Evolutionary conservation across 2,797 vertebrate species (phyloP).

Genomic region (Chaetodon trifasciatus): DNA sequence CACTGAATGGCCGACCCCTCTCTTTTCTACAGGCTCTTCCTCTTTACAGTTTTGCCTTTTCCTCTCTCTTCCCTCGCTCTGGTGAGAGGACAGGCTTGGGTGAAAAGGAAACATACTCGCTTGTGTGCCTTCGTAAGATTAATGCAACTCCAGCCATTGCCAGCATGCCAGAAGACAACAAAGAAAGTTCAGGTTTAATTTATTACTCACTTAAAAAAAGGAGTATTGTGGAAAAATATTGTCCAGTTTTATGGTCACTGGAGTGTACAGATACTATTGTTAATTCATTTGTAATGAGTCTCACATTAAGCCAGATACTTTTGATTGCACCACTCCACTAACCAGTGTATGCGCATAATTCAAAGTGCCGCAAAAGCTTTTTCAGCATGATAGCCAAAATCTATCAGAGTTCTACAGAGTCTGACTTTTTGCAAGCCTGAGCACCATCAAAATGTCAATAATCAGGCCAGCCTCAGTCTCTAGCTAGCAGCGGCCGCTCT

Average conservation of each 20-base stretch:
- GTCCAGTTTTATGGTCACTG: slow-evolving; percentile 13
- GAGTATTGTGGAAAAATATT: slow-evolving; percentile 7
- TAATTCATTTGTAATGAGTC: slow-evolving; percentile 17
- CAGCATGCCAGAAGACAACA: slow-evolving; percentile 35
- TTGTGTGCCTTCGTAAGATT: slow-evolving; percentile 47
- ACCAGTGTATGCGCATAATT: neutral
- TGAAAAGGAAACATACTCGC: slow-evolving; percentile 60
- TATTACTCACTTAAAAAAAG: slow-evolving; percentile 14
- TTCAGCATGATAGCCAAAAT: slow-evolving; percentile 24
- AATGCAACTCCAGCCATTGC: slow-evolving; percentile 28
- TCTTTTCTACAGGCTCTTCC: slow-evolving; percentile 60
- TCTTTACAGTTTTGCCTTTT: slow-evolving; percentile 58
- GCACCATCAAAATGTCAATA: slow-evolving; percentile 68
- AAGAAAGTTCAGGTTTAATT: slow-evolving; percentile 42
- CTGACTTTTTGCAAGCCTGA: slow-evolving; percentile 46
- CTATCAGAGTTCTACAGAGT: slow-evolving; percentile 24
- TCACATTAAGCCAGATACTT: slow-evolving; percentile 18
- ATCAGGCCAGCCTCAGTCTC: slow-evolving; percentile 48
- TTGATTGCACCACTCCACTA: neutral
- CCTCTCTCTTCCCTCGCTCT: slow-evolving; percentile 44
- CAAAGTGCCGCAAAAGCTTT: slow-evolving; percentile 21
- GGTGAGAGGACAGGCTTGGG: slow-evolving; percentile 51
- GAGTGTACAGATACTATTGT: slow-evolving; percentile 3
- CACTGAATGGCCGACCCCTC: slow-evolving; percentile 55
- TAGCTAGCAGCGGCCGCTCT: slow-evolving; percentile 39